These are phyloP conservation scores for Microcebus jonahi DNA, from an alignment of 2,113 vertebrate species.

Conservation along the genomic window DNA sequence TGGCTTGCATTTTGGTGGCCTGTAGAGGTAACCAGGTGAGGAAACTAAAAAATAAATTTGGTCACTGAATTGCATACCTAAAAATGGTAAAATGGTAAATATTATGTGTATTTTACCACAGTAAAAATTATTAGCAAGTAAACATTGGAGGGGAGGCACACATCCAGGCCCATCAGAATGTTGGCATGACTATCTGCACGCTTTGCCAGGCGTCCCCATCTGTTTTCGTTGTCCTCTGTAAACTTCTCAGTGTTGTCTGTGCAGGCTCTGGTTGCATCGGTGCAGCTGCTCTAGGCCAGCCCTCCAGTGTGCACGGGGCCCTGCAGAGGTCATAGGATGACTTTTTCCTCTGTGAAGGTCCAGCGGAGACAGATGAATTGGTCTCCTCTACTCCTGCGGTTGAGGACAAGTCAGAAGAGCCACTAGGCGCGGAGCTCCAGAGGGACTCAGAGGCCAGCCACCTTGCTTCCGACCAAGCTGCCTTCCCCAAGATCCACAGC, in stretches of 20 bases:
- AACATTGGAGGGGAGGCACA: not conserved
- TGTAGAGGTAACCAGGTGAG: not conserved
- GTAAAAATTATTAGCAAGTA: not conserved
- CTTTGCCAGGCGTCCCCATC: not conserved
- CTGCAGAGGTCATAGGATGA: not conserved
- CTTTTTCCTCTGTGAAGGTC: not conserved
- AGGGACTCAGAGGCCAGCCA: constrained; percentile 56
- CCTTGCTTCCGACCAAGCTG: not conserved
- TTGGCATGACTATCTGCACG: rapidly evolving
- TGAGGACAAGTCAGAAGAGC: constrained; percentile 61
- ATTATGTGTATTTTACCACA: not conserved
- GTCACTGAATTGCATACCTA: not conserved
- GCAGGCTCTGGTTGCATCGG: not conserved
- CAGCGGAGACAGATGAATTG: not conserved
- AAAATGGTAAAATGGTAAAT: not conserved
- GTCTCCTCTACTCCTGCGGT: not conserved
- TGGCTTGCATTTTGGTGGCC: not conserved
- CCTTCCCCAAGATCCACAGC: constrained; percentile 93
- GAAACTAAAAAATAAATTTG: constrained; percentile 9
- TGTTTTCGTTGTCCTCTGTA: too few species aligned
- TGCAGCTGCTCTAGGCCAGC: rapidly evolving
- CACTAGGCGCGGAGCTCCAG: constrained; percentile 41
- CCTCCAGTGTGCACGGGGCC: rapidly evolving
- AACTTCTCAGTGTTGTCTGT: not conserved
- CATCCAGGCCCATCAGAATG: not conserved